Percentiles rank a stretch among this genome's conserved stretches.
Evolutionary conservation across 2,888 invertebrate species (phyloP).

Genomic region (Ophion ventricosus): DNA sequence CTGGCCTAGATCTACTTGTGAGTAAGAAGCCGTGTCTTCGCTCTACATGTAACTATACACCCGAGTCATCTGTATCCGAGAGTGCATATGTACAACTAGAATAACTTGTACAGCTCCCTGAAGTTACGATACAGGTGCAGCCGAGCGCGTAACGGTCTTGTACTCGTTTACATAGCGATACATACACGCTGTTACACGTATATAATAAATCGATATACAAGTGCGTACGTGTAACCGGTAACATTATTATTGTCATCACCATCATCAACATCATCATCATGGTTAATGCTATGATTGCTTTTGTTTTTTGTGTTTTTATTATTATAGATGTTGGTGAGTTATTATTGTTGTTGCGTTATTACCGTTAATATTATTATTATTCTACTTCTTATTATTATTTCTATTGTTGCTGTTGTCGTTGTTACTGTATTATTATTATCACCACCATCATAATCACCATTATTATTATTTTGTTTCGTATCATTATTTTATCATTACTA

Average conservation of each 20-base stretch:
- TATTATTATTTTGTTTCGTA: too few relatives aligned
- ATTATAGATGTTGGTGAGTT: background rate
- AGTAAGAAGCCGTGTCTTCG: slow-evolving; percentile 58
- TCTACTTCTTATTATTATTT: background rate
- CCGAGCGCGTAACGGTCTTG: slow-evolving; percentile 38
- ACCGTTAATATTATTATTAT: background rate
- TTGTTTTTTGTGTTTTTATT: background rate
- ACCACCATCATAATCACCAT: too few relatives aligned
- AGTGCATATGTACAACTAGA: slow-evolving; percentile 54
- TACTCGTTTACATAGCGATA: slow-evolving; percentile 13
- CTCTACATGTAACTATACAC: slow-evolving; percentile 47
- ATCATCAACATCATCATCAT: background rate
- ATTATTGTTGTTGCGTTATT: background rate
- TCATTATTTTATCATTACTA: too few relatives aligned
- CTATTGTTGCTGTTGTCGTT: background rate
- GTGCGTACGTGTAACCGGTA: background rate
- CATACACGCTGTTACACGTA: slow-evolving; percentile 23
- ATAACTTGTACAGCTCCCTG: slow-evolving; percentile 46
- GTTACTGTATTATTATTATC: too few relatives aligned
- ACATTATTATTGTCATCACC: background rate
- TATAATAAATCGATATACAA: slow-evolving; percentile 13
- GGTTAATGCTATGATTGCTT: background rate
- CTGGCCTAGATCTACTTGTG: slow-evolving; percentile 81
- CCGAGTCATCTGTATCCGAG: slow-evolving; percentile 62
- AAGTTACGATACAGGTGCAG: slow-evolving; percentile 56